Evolutionary conservation across 2,888 invertebrate genomes (phyloP).

Genomic region (Oligia strigilis): DNA sequence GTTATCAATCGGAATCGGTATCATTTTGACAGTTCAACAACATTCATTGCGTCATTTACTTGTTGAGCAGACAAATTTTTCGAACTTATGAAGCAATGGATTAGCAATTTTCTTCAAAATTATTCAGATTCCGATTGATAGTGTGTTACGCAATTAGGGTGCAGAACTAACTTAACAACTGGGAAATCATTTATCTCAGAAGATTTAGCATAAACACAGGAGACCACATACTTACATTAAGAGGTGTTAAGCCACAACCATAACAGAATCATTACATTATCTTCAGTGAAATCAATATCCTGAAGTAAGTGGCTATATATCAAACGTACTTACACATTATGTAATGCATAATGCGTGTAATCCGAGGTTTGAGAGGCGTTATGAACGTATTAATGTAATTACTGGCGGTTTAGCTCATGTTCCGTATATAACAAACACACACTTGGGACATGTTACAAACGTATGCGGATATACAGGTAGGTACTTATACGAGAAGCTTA

Average conservation of each 20-base stretch:
- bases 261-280: not conserved
- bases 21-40: no score
- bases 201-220: not conserved
- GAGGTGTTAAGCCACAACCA: not conserved
- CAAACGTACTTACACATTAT: not conserved
- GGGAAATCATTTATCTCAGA: not conserved
- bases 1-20: no score
- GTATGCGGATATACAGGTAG: not conserved
- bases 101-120: no score
- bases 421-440: constrained; percentile 17
- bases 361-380: constrained; percentile 19
- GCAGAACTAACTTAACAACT: not conserved
- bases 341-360: constrained; percentile 33
- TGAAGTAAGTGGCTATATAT: constrained; percentile 5
- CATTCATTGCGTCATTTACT: no score
- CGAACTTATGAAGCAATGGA: no score
- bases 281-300: constrained; percentile 16
- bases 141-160: no score
- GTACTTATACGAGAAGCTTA: not conserved
- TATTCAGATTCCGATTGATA: no score
- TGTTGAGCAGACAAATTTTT: no score
- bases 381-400: constrained; percentile 46
- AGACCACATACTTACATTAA: not conserved
- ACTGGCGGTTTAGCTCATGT: constrained; percentile 21
- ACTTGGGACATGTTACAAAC: constrained; percentile 19